These are phyloP conservation scores for Drosophila obscura DNA, from an alignment of 1,140 invertebrate genomes.

Conservation along the genomic window DNA sequence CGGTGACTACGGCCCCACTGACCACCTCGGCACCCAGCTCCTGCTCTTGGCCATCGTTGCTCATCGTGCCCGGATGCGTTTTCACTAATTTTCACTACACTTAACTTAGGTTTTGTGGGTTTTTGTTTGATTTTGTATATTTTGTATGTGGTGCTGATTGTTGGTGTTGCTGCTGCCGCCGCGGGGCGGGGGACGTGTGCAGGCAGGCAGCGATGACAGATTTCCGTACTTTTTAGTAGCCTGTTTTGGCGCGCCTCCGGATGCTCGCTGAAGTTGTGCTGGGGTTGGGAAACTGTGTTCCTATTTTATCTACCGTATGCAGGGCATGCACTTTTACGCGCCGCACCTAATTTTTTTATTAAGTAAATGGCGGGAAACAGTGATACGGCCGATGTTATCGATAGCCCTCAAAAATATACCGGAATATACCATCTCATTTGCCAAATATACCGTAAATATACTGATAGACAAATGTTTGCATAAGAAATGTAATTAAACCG, in stretches of 20 bases:
- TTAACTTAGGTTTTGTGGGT: too few species aligned
- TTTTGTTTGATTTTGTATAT: too few species aligned
- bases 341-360: constrained; percentile 20
- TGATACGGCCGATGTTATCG: too few species aligned
- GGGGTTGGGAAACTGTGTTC: too few species aligned
- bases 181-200: constrained; percentile 16
- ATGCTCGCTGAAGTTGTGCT: too few species aligned
- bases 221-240: constrained; percentile 27
- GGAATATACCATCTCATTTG: too few species aligned
- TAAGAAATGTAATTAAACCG: too few species aligned
- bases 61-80: constrained; percentile 24
- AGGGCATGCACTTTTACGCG: constrained; percentile 18
- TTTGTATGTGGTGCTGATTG: neutral
- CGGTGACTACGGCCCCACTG: constrained; percentile 39
- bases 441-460: too few species aligned
- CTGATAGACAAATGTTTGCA: too few species aligned
- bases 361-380: constrained; percentile 48
- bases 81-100: constrained; percentile 11
- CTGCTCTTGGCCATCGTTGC: constrained; percentile 62
- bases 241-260: too few species aligned
- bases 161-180: constrained; percentile 14
- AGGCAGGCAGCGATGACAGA: constrained; percentile 15
- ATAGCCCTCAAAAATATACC: too few species aligned
- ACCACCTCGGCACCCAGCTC: constrained; percentile 69
- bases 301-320: constrained; percentile 1